Conservation (phyloP, 1,140 invertebrate genomes). For the Orius insidiosus region DNA sequence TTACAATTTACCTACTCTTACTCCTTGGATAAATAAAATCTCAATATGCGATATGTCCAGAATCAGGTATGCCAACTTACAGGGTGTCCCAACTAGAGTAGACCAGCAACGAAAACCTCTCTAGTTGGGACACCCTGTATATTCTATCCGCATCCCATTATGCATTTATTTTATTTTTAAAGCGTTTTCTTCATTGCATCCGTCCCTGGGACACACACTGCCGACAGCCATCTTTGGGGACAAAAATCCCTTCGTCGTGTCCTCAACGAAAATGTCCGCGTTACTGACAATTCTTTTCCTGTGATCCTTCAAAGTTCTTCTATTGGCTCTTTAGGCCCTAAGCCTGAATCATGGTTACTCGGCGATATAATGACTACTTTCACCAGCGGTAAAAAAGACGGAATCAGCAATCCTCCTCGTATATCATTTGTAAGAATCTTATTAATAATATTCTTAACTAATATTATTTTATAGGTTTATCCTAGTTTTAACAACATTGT, state of each 20-base stretch:
- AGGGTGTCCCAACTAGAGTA: too few species aligned
- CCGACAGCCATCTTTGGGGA: slow-evolving; percentile 42
- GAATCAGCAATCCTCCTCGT: slow-evolving; percentile 13
- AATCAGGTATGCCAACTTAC: slow-evolving; percentile 65
- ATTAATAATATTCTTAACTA: neutral
- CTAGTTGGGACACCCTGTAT: too few species aligned
- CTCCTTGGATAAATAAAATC: slow-evolving; percentile 57
- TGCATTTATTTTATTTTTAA: slow-evolving; percentile 16
- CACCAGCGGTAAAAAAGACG: slow-evolving; percentile 5
- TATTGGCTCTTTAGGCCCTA: slow-evolving; percentile 66
- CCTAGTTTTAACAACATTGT: slow-evolving; percentile 64
- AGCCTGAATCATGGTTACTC: slow-evolving; percentile 47
- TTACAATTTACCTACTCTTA: slow-evolving; percentile 49
- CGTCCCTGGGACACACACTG: slow-evolving; percentile 59
- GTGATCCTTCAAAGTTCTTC: slow-evolving; percentile 79
- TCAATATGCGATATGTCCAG: slow-evolving; percentile 56
- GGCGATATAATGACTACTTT: slow-evolving; percentile 42
- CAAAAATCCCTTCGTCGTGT: slow-evolving; percentile 41
- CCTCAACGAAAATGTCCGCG: slow-evolving; percentile 6
- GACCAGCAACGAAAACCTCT: too few species aligned
- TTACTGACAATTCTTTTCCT: slow-evolving; percentile 24
- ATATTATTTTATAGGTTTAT: slow-evolving; percentile 33
- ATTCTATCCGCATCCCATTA: too few species aligned
- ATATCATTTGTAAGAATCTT: slow-evolving; percentile 25
- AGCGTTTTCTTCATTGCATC: slow-evolving; percentile 71